Evolutionary conservation across 2,888 invertebrate genomes (phyloP), one percentile per base, ranked within the genome.

Genomic region (Zootermopsis nevadensis): DNA sequence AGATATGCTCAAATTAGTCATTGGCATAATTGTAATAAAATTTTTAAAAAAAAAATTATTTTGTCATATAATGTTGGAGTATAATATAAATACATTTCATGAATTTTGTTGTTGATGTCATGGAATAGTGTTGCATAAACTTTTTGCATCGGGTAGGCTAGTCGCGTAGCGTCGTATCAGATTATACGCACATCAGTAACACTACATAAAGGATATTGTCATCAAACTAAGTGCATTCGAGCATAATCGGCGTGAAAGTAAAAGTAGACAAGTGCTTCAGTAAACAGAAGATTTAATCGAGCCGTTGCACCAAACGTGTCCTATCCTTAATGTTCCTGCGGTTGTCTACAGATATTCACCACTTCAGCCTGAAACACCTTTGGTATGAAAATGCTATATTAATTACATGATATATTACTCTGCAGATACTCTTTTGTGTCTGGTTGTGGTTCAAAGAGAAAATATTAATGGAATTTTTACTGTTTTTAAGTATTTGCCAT

Each of bases 401-500:
- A 22, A 55, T 24, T 31, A 48, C 27, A 27, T 60, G n/a, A 60
- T 60, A n/a, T n/a, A 27, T n/a, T 60, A 27, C 60, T n/a, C 60
- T 60, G 27, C 27, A 60, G 60, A 60, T 12, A 60, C 60, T n/a
- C n/a, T 60, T 60, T 60, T 60, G 8, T 60, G n/a, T 60, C 60
- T 60, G 60, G 60, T 60, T 27, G n/a, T 60, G 27, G n/a, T n/a
- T 53, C 22, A 77, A 24, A 77, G 55, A 79, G 53, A 27, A 60
- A 80, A 55, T 80, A 38, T 80, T 74, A 79, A 79, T 33, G 60
- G 79, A 55, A 24, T 38, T 10, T 80, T 53, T 66, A 42, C 66
- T 80, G 27, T 60, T 80, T 79, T 79, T 80, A 67, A 66, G n/a
- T 66, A n/a, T 80, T 27, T 53, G 79, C 60, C n/a, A 55, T 53